Evolutionary conservation across 1,140 invertebrate genomes (phyloP).

Genomic region (Hermetia illucens): DNA sequence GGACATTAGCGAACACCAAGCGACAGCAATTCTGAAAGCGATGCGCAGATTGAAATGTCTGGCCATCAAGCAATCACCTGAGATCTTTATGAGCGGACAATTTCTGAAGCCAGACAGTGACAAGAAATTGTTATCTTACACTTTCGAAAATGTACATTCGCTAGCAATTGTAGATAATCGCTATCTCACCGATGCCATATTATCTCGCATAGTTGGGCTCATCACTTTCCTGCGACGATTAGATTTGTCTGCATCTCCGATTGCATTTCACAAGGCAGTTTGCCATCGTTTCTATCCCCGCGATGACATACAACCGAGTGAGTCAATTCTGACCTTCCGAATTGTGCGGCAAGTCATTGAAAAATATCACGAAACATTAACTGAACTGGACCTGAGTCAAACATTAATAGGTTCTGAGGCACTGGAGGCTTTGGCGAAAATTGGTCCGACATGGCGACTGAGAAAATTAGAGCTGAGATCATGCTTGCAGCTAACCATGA

Average conservation of each 20-base stretch:
- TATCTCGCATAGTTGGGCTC: conserved; percentile 46
- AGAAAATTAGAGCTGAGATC: conserved; percentile 38
- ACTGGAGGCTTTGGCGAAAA: conserved; percentile 35
- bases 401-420: conserved; percentile 48
- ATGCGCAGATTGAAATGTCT: conserved; percentile 40
- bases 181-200: conserved; percentile 54
- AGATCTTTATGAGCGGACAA: conserved; percentile 54
- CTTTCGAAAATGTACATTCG: conserved; percentile 38
- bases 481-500: conserved; percentile 50
- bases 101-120: conserved; percentile 43
- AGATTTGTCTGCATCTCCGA: conserved; percentile 45
- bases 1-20: conserved; percentile 44
- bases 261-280: conserved; percentile 51
- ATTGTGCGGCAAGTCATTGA: conserved; percentile 43
- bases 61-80: conserved; percentile 45
- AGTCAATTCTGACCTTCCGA: conserved; percentile 53
- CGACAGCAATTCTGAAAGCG: conserved; percentile 39
- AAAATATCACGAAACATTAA: conserved; percentile 37
- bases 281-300: conserved; percentile 49
- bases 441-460: conserved; percentile 34
- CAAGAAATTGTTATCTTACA: conserved; percentile 31
- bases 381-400: conserved; percentile 43
- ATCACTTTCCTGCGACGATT: conserved; percentile 42
- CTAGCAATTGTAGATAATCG: conserved; percentile 48
- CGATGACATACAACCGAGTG: conserved; percentile 29